Base-by-base conservation (phyloP, 2,888 invertebrate species). In the Phortica magna region DNA sequence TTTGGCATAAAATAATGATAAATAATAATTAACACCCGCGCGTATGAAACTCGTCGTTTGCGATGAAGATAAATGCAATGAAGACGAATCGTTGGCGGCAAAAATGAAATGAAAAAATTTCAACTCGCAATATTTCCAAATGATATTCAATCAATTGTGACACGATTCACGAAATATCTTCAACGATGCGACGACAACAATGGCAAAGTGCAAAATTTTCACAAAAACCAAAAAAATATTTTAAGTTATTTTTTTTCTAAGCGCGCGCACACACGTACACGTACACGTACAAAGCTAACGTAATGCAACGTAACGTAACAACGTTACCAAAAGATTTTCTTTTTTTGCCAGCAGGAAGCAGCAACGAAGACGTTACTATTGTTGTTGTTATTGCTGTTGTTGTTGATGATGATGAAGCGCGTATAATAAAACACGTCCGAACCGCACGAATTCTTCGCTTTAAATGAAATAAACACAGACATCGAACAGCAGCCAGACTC, bases 391-490 rank as follows among this genome's bases (percentile, higher is more conserved):
- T 48, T 48, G 48, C 7, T 48, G 9, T 48, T 48, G 48, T 2
- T 48, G 48, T 48, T 48, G 68, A 5, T 17, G 48, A 68, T 48
- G 48, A 48, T 22, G 19, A 61, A 10, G 61, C 61, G 61, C 61
- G 19, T 31, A 59, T 61, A 79, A 74, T 71, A 74, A 78, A 74
- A 89, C 87, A 89, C 90, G 90, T 90, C 90, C 88, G 88, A 81
- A 85, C 88, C 87, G 89, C 83, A 84, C 88, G 89, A 88, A 88
- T 89, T 89, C 88, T 89, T 85, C 83, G 84, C 84, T 87, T 88
- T 89, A 83, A 90, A 89, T 90, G 89, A 90, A 88, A 84, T 81
- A 82, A 80, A 84, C 83, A 31, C 31, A 31, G 31, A 31, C 31
- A 31, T 4, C 31, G 31, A 31, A 31, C 31, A 31, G 31, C 31